Evolutionary conservation across 2,797 vertebrate species (phyloP).

Genomic region (Clarias laeviceps): DNA sequence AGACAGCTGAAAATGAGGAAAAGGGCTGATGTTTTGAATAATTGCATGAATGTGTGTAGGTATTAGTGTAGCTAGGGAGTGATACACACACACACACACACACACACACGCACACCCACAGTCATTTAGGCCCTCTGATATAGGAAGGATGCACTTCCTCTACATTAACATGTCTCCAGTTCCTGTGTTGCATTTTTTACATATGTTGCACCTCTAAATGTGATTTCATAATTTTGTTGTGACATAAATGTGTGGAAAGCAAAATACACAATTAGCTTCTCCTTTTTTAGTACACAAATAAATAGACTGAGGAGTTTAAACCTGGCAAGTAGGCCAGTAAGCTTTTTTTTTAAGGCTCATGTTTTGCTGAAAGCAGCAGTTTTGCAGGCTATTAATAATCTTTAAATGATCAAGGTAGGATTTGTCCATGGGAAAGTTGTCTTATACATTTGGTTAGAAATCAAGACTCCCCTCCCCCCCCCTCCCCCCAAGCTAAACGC

Average conservation of each 20-base stretch:
- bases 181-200: not conserved
- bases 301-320: not conserved
- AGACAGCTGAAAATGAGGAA: not conserved
- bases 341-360: not conserved
- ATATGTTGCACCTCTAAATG: not conserved
- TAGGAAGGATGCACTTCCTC: not conserved
- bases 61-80: not conserved
- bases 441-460: not conserved
- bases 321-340: not conserved
- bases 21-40: not conserved
- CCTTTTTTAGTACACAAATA: not conserved
- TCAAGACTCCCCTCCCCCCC: not conserved
- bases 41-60: not conserved
- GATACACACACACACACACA: too few relatives aligned
- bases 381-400: not conserved
- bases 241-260: not conserved
- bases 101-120: too few relatives aligned
- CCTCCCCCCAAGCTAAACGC: not conserved
- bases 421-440: not conserved
- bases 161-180: not conserved
- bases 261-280: not conserved
- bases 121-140: not conserved
- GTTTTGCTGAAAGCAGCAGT: not conserved
- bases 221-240: constrained; percentile 1
- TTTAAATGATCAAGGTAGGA: not conserved